A percentile compares a stretch with the other conserved stretches of the same genome.
Evolutionary conservation across 2,113 vertebrate species (phyloP).

Genomic region (Otus sunia): DNA sequence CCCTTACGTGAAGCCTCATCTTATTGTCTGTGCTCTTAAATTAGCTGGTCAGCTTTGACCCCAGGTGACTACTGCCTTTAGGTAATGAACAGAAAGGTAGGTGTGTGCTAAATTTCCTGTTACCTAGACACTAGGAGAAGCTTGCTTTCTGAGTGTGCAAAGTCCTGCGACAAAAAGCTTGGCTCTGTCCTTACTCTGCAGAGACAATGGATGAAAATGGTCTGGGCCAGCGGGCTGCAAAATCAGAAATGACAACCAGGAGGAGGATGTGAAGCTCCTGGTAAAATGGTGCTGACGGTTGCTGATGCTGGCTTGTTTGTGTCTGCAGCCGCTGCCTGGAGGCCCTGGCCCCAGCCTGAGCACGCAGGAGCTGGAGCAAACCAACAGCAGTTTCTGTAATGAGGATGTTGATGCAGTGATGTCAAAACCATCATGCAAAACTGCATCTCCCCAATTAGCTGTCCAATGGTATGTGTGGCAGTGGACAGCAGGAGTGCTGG

Average conservation of each 20-base stretch:
- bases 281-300: background rate
- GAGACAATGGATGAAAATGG: background rate
- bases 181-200: background rate
- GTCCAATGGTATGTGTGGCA: accelerated
- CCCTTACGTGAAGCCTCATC: background rate
- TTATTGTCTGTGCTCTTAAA: background rate
- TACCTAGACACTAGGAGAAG: background rate
- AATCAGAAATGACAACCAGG: background rate
- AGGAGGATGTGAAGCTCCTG: background rate
- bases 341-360: background rate
- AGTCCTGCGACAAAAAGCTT: background rate
- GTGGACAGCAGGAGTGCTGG: accelerated
- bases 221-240: background rate
- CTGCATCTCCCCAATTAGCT: background rate
- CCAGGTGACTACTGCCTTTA: background rate
- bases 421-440: background rate
- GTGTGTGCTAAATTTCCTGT: background rate
- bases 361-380: accelerated
- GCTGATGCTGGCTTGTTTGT: background rate
- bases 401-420: background rate
- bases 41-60: background rate
- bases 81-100: background rate
- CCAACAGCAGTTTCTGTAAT: background rate
- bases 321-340: background rate
- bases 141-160: background rate